These are phyloP conservation scores for Coreoperca whiteheadi DNA, from an alignment of 2,113 vertebrate genomes.

Conservation along the genomic window DNA sequence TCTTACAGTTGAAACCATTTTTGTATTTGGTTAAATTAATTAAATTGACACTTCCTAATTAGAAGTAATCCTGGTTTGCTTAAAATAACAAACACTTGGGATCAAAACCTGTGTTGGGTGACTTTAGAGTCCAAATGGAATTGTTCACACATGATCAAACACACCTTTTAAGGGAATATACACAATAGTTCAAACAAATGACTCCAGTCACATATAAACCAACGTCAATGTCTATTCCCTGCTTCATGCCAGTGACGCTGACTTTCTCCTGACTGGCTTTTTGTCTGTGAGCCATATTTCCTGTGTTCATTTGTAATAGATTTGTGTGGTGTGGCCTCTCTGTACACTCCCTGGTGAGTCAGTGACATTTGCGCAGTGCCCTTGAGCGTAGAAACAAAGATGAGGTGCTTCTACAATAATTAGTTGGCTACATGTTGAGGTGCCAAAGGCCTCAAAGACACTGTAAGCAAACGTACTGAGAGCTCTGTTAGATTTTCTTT, in stretches of 20 bases:
- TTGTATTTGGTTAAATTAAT: background rate
- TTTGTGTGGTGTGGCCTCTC: constrained; percentile 38
- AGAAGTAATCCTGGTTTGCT: background rate
- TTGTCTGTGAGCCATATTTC: background rate
- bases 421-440: constrained; percentile 29
- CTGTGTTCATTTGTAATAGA: constrained; percentile 41
- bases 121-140: background rate
- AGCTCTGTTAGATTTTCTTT: background rate
- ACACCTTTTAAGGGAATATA: background rate
- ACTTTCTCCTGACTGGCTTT: background rate
- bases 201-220: background rate
- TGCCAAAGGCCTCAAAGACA: constrained; percentile 17
- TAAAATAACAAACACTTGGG: background rate
- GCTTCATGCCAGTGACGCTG: too few species aligned
- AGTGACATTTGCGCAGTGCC: constrained; percentile 66
- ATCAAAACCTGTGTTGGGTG: background rate
- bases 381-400: constrained; percentile 52
- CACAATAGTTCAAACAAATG: background rate
- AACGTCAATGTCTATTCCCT: background rate
- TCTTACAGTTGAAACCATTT: background rate
- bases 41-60: background rate
- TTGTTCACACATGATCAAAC: background rate
- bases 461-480: constrained; percentile 31
- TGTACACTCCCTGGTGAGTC: constrained; percentile 47
- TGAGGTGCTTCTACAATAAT: constrained; percentile 36